Percentiles rank a stretch among this genome's conserved stretches.
Conservation (phyloP, 2,113 vertebrate species). For the Pao palembangensis region DNA sequence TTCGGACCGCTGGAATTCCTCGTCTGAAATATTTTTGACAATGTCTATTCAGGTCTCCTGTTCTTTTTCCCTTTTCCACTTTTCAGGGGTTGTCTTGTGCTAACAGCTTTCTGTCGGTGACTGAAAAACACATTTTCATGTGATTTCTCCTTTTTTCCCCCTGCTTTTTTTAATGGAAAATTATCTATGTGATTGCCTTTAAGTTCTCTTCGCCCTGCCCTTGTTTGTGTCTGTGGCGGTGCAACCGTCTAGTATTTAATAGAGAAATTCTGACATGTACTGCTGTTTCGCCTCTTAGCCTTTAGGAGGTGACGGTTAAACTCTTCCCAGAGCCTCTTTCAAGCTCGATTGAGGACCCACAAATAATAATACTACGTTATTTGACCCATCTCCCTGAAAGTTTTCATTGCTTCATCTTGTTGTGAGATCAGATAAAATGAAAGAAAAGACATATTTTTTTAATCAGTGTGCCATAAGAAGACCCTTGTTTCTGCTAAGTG, state of each 20-base stretch:
- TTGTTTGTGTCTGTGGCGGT: conserved; percentile 41
- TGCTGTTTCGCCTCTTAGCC: conserved; percentile 34
- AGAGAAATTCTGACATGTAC: conserved; percentile 50
- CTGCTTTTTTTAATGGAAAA: neutral
- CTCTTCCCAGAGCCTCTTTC: conserved; percentile 61
- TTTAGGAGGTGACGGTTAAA: conserved; percentile 64
- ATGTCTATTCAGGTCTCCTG: conserved; percentile 67
- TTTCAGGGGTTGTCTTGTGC: neutral
- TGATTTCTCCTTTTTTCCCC: neutral
- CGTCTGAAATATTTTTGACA: conserved; percentile 74
- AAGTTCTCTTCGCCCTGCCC: conserved; percentile 18
- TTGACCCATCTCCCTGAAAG: conserved; percentile 56
- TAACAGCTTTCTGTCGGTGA: neutral
- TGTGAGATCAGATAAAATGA: conserved; percentile 8
- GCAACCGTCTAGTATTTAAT: conserved; percentile 62
- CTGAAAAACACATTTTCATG: neutral
- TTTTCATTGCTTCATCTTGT: conserved; percentile 51
- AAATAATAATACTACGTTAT: conserved; percentile 67
- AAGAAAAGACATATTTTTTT: conserved; percentile 20
- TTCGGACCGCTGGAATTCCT: conserved; percentile 75
- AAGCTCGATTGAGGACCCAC: conserved; percentile 51
- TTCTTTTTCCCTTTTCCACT: conserved; percentile 19
- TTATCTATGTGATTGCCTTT: conserved; percentile 8
- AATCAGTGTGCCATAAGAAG: conserved; percentile 23
- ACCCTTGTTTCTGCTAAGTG: conserved; percentile 44